Evolutionary conservation across 1,140 invertebrate genomes (phyloP).

Genomic region (Galendromus occidentalis): DNA sequence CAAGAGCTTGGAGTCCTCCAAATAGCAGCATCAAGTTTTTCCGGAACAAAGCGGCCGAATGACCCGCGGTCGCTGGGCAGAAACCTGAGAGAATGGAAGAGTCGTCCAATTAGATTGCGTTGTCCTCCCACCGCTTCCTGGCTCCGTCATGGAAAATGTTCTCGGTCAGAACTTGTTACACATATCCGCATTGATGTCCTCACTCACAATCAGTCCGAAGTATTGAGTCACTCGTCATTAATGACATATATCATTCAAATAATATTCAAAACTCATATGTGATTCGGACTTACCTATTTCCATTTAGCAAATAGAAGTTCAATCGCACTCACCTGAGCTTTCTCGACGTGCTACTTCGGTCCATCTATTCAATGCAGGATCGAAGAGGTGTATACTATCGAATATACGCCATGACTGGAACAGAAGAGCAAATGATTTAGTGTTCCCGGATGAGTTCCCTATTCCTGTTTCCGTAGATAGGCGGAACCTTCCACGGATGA

Average conservation of each 20-base stretch:
- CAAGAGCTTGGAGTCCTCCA: conserved; percentile 1
- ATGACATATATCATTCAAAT: too few species aligned
- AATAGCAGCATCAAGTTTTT: neutral
- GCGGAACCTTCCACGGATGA: too few species aligned
- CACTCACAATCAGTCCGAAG: too few species aligned
- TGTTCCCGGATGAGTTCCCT: neutral
- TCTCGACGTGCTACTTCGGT: conserved; percentile 39
- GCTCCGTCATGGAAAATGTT: too few species aligned
- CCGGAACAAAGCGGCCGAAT: conserved; percentile 15
- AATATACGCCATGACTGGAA: conserved; percentile 40
- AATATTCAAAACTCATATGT: too few species aligned
- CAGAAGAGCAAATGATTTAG: neutral
- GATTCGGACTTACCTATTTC: too few species aligned
- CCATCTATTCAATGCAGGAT: conserved; percentile 64
- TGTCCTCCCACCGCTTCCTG: too few species aligned
- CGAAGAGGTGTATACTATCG: conserved; percentile 78
- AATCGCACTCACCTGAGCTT: conserved; percentile 11
- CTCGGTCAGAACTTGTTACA: too few species aligned
- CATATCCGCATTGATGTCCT: too few species aligned
- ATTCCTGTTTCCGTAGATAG: too few species aligned
- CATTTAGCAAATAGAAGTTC: too few species aligned
- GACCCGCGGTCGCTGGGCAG: conserved; percentile 13
- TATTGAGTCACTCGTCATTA: too few species aligned
- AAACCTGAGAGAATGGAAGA: neutral
- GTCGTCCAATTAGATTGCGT: neutral